Evolutionary conservation across 2,797 vertebrate species (phyloP), one percentile per base, ranked within the genome.

Genomic region (Nyctalus aviator): DNA sequence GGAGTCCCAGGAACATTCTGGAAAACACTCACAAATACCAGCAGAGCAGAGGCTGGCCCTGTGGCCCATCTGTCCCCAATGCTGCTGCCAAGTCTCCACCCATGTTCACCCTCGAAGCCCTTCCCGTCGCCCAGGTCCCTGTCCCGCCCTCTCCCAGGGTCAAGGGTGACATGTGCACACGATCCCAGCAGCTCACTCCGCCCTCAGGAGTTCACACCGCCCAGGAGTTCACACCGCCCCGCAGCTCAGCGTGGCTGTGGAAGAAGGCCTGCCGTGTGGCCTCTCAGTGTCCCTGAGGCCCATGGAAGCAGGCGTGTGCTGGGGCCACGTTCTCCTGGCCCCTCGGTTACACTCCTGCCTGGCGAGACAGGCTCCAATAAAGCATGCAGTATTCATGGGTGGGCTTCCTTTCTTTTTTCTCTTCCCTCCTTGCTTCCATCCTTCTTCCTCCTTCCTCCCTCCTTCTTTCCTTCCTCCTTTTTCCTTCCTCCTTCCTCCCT

Each of bases 221-320:
- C 53, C 53, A 55, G 21, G 20, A 23, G 53, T 3, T 55, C 53
- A 55, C 53, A 21, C 53, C 53, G 23, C 20, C 53, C 53, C 91
- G 35, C 35, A 37, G 35, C 35, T 37, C 35, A 96, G 72, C 93
- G 64, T 55, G 94, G 94, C 94, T 98, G 94, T 82, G 90, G 92
- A 97, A 93, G 97, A 97, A 85, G 85, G 90, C 91, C 88, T 53
- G 95, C 95, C 91, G 48, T 94, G 64, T 86, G 96, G 91, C 93
- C 95, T 95, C 96, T 95, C 96, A 90, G 93, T 55, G 27, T 41
- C 96, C 44, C 0, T 0, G 1, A 91, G 62, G 55, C 94, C 94
- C 93, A 97, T 83, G 59, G 71, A 53, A 23, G 46, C 57, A 85
- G 64, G 84, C 75, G 48, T 83, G 75, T 0, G 64, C 75, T 69